phyloP scores from a whole-genome alignment of 2,113 vertebrate genomes.

The Ginglymostoma cirratum region DNA sequence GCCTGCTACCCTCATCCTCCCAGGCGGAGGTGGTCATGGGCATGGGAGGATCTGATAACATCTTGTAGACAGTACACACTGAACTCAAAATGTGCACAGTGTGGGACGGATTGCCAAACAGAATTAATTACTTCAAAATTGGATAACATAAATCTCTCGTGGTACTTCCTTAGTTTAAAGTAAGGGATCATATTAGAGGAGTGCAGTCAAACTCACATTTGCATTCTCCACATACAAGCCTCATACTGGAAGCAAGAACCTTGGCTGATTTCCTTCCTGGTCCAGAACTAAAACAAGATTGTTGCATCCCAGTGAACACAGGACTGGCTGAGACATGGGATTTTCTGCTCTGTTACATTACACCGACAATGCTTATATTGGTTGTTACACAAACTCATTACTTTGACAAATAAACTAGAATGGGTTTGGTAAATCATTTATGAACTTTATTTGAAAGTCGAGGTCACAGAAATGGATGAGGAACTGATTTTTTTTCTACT shows the following conservation, averaged over 20 bases:
- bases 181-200: neutral
- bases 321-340: neutral
- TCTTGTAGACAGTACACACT: neutral
- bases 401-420: neutral
- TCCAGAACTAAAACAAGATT: neutral
- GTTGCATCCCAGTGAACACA: neutral
- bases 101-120: neutral
- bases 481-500: neutral
- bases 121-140: neutral
- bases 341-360: neutral
- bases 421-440: neutral
- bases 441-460: constrained; percentile 31
- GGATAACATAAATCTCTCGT: neutral
- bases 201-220: no score
- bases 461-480: constrained; percentile 1
- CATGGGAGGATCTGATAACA: neutral
- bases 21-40: neutral
- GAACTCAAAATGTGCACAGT: no score
- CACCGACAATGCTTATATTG: neutral
- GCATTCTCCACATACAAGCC: neutral
- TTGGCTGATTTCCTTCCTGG: neutral
- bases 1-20: neutral
- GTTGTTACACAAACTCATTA: neutral
- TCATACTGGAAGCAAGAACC: neutral
- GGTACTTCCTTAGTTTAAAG: neutral